Evolutionary conservation across 2,888 invertebrate species (phyloP), one percentile per base, ranked within the genome.

Genomic region (Tinea trinotella): DNA sequence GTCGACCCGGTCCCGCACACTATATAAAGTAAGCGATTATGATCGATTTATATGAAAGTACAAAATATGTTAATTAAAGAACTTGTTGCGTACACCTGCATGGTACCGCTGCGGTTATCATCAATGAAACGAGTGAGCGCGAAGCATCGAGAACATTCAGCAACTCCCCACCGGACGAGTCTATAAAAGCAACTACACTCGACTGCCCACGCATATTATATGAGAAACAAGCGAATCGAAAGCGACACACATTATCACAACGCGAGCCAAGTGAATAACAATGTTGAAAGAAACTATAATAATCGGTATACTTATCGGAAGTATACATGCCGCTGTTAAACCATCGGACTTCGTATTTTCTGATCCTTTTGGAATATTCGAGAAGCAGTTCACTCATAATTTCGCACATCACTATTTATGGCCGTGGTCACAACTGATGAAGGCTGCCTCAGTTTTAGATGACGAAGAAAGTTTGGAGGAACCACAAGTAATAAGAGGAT

Each of bases 351-450:
- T 68, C 57, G 62, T 62, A 61, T 61, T 68, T 17, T 74, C 74
- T 19, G 81, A 82, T 55, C 81, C 81, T 1, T 79, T 84, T 60
- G 63, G 73, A 0, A 66, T 71, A 1, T 60, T 84, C 53, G 84
- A 85, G 58, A 64, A 68, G 12, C 83, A 81, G 22, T 62, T 84
- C 35, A 70, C 76, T 3, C 78, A 84, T 63, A 68, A 74, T 34
- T 65, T 81, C 13, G 69, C 76, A 0, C 74, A 76, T 64, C 75
- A 78, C 62, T 75, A 79, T 59, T 66, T 83, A 46, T 82, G 82
- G 84, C 82, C 83, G 2, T 85, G 83, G 83, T 77, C 71, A 57
- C 77, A 80, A 57, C 69, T 84, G 20, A 67, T 83, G 53, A 67
- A 67, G 57, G 76, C 80, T 3, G 76, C 80, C 13, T 74, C 76